Evolutionary conservation across 2,888 invertebrate genomes (phyloP).

Genomic region (Ormyrus labotus): DNA sequence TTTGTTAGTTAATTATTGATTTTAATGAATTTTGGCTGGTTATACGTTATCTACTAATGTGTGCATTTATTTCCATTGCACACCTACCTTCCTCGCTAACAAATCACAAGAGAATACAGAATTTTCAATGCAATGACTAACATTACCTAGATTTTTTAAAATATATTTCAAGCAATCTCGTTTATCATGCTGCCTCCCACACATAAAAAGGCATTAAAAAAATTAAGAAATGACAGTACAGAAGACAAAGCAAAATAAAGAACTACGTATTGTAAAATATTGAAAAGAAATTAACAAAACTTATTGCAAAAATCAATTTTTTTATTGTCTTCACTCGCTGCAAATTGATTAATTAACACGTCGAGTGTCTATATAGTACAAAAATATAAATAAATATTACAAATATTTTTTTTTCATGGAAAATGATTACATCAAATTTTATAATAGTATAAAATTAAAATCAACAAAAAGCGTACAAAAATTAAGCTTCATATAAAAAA

Average conservation of each 20-base stretch:
- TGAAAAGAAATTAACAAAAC: conserved; percentile 48
- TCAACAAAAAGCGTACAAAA: conserved; percentile 6
- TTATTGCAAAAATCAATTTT: conserved; percentile 44
- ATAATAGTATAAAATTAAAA: conserved; percentile 27
- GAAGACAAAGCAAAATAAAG: no score
- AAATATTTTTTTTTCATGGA: conserved; percentile 20
- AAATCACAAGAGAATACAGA: conserved; percentile 55
- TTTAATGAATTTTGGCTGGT: conserved; percentile 18
- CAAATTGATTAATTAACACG: conserved; percentile 21
- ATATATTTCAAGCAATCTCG: background rate
- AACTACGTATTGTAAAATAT: background rate
- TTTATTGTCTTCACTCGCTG: conserved; percentile 41
- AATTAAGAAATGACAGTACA: conserved; percentile 30
- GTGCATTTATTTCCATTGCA: conserved; percentile 19
- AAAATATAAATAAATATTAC: conserved; percentile 56
- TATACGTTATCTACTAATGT: conserved; percentile 4
- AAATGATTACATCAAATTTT: conserved; percentile 31
- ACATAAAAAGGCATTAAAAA: conserved; percentile 13
- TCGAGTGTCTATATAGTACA: conserved; percentile 37
- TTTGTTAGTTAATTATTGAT: conserved; percentile 15
- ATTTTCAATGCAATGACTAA: conserved; percentile 6
- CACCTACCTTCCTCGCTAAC: conserved; percentile 57
- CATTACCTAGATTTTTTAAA: background rate
- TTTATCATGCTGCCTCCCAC: conserved; percentile 42
- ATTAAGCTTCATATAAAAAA: conserved; percentile 14